Evolutionary conservation across 2,113 vertebrate genomes (phyloP).

Genomic region (Charadrius vociferus): DNA sequence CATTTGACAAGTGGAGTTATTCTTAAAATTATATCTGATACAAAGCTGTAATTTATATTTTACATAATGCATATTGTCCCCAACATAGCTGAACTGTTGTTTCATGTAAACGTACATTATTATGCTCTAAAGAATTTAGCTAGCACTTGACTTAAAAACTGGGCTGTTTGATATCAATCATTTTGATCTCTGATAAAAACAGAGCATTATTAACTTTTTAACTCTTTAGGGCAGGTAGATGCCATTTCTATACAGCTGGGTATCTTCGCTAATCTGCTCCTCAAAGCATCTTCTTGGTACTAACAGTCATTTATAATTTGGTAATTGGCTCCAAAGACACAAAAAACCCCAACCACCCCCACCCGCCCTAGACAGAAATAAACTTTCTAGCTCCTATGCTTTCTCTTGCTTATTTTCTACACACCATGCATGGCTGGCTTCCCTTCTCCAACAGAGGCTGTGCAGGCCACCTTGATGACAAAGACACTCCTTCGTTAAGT

Average conservation of each 20-base stretch:
- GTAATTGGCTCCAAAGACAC: background rate
- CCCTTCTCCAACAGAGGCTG: background rate
- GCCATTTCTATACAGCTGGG: background rate
- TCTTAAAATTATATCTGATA: background rate
- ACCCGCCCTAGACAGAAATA: background rate
- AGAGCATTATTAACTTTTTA: background rate
- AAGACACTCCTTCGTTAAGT: background rate
- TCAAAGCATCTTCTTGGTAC: background rate
- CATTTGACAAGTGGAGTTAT: background rate
- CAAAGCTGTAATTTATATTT: constrained; percentile 14
- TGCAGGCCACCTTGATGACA: background rate
- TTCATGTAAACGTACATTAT: background rate
- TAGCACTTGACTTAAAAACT: background rate
- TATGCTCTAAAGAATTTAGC: background rate
- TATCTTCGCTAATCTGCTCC: background rate
- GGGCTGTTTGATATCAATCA: background rate
- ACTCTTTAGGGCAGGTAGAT: background rate
- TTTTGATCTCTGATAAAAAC: background rate
- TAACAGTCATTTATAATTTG: background rate
- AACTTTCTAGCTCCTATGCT: background rate
- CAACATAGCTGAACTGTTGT: background rate
- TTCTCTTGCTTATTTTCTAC: background rate
- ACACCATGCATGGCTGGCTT: accelerated
- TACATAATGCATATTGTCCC: background rate
- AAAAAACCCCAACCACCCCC: background rate